Percentiles rank a stretch among this genome's conserved stretches.
phyloP scores from a whole-genome alignment of 1,140 invertebrate species.

The Lineus longissimus region DNA sequence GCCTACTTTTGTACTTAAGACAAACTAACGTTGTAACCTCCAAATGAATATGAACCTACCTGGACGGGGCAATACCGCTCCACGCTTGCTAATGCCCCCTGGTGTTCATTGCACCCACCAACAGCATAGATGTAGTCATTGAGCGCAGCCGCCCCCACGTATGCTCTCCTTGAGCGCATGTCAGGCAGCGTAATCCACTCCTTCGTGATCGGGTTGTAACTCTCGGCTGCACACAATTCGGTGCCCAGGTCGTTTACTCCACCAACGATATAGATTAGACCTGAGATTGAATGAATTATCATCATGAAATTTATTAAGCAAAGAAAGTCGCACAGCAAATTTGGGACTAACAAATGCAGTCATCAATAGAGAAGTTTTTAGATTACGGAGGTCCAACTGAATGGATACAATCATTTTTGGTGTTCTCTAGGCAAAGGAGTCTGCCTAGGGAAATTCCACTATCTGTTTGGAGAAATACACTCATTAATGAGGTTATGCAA shows the following conservation, averaged over 20 bases:
- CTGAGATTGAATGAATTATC: conserved; percentile 52
- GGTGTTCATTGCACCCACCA: conserved; percentile 76
- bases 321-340: not conserved
- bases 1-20: too few species aligned
- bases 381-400: not conserved
- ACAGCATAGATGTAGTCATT: conserved; percentile 77
- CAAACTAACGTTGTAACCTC: too few species aligned
- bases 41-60: conserved; percentile 55
- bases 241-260: conserved; percentile 78
- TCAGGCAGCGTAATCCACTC: conserved; percentile 71
- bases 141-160: conserved; percentile 82
- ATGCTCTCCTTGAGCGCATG: conserved; percentile 74
- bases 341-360: too few species aligned
- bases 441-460: too few species aligned
- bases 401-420: not conserved
- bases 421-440: not conserved
- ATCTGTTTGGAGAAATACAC: too few species aligned
- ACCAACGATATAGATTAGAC: conserved; percentile 84
- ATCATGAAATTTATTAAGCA: not conserved
- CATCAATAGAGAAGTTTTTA: not conserved
- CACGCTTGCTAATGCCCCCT: conserved; percentile 71
- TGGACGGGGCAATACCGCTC: conserved; percentile 85
- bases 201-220: conserved; percentile 73
- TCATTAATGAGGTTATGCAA: too few species aligned
- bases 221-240: conserved; percentile 72